These are phyloP conservation scores for Diorhabda carinulata DNA, from an alignment of 1,140 invertebrate genomes.

Conservation along the genomic window DNA sequence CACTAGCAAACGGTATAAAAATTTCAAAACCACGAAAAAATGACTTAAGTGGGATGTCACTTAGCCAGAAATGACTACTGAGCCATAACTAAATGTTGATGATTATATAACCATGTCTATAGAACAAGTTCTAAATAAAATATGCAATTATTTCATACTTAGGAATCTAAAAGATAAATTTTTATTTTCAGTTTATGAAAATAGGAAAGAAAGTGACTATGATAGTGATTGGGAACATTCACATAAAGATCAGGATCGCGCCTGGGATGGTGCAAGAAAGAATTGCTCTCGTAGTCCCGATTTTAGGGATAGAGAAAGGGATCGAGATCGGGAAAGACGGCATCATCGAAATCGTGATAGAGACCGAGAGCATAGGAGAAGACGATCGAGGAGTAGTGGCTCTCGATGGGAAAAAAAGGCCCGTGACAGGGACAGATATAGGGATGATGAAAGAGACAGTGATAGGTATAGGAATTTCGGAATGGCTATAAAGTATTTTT, in stretches of 20 bases:
- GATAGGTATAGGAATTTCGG: constrained; percentile 35
- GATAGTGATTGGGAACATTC: constrained; percentile 38
- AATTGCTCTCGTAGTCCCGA: constrained; percentile 36
- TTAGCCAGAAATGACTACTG: too few relatives aligned
- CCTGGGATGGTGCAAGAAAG: constrained; percentile 31
- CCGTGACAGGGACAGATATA: constrained; percentile 43
- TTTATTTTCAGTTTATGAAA: constrained; percentile 35
- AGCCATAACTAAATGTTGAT: background rate
- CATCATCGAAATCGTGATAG: constrained; percentile 33
- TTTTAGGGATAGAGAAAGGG: constrained; percentile 33
- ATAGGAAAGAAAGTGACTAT: constrained; percentile 37
- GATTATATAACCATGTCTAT: background rate
- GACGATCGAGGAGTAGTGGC: constrained; percentile 37
- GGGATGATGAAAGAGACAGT: constrained; percentile 46
- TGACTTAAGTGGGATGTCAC: too few relatives aligned
- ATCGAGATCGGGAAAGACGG: constrained; percentile 29
- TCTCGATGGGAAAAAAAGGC: constrained; percentile 42
- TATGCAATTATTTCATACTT: background rate
- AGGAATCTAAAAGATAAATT: constrained; percentile 2
- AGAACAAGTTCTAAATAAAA: background rate
- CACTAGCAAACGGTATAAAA: too few relatives aligned
- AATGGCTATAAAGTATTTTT: constrained; percentile 34
- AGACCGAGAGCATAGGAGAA: constrained; percentile 34
- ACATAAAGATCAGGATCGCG: constrained; percentile 4
- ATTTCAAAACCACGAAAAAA: too few relatives aligned